Evolutionary conservation across 2,797 vertebrate genomes (phyloP), one percentile per base, ranked within the genome.

Genomic region (Eulemur coronatus): DNA sequence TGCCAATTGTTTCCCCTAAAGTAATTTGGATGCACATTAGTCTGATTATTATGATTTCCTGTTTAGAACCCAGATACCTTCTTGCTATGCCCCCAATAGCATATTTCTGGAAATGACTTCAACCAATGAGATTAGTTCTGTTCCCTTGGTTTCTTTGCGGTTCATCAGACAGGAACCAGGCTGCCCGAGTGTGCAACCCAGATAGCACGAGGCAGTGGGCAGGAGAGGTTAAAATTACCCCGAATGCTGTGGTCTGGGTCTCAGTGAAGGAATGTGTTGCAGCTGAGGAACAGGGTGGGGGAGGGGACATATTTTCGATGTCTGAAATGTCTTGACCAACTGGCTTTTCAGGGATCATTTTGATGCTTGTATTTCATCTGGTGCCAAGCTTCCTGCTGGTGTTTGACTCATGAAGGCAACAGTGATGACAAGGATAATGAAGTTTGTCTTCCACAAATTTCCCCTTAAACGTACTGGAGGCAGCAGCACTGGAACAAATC

Each of bases 21-120:
- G 88, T 82, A 96, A 96, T 95, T 96, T 93, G 82, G 92, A 84
- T 91, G 82, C 65, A 30, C 57, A 80, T 94, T 96, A 86, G 59
- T 86, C 72, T 93, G 84, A 97, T 96, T 96, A 91, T 89, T 46
- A 69, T 35, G 43, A 93, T 95, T 97, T 96, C 95, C 97, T 97
- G 82, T 93, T 97, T 73, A 89, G 94, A 96, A 82, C 79, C 41
- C 89, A 95, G 93, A 97, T 89, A 94, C 73, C 61, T 93, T 97
- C 87, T 94, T 87, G 70, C 81, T 91, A 80, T 72, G 85, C 84
- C 52, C 96, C 90, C 52, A 70, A 13, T 73, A 97, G 88, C 65
- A 2, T 95, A 96, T 97, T 97, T 96, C 93, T 94, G 97, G 98
- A 98, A 97, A 95, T 96, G 95, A 97, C 96, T 96, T 95, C 92